These are phyloP conservation scores for Drosophila nikananu DNA, from an alignment of 1,140 invertebrate species.

Conservation along the genomic window DNA sequence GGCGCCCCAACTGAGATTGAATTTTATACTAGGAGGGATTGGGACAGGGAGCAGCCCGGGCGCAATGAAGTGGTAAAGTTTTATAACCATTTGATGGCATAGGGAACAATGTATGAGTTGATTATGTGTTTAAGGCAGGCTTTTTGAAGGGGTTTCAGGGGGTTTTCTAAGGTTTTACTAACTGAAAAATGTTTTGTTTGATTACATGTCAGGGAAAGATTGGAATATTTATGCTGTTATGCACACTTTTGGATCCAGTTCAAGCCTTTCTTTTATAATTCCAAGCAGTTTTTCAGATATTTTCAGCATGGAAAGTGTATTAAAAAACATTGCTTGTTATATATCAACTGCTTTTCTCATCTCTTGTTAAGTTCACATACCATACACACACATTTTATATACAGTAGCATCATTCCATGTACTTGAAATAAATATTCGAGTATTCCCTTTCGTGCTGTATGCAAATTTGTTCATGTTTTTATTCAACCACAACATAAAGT, in stretches of 20 bases:
- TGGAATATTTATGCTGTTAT: background rate
- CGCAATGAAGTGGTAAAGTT: slow-evolving; percentile 76
- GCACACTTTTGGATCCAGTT: too few relatives aligned
- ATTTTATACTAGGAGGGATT: slow-evolving; percentile 14
- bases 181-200: background rate
- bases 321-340: background rate
- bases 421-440: slow-evolving; percentile 38
- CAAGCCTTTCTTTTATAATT: background rate
- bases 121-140: slow-evolving; percentile 6
- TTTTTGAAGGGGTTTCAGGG: background rate
- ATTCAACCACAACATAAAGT: slow-evolving; percentile 33
- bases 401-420: background rate
- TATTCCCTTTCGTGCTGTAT: slow-evolving; percentile 17
- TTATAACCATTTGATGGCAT: slow-evolving; percentile 36
- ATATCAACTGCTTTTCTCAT: background rate
- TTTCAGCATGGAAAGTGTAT: background rate
- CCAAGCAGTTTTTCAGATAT: background rate
- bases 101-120: slow-evolving; percentile 22
- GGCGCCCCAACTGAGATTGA: slow-evolving; percentile 34
- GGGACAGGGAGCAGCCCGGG: slow-evolving; percentile 4
- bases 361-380: slow-evolving; percentile 1
- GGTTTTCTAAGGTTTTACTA: background rate
- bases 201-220: background rate
- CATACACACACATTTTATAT: background rate
- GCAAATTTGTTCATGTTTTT: slow-evolving; percentile 32